Evolutionary conservation across 2,797 vertebrate genomes (phyloP), one percentile per base, ranked within the genome.

Genomic region (Hydrolagus colliei): DNA sequence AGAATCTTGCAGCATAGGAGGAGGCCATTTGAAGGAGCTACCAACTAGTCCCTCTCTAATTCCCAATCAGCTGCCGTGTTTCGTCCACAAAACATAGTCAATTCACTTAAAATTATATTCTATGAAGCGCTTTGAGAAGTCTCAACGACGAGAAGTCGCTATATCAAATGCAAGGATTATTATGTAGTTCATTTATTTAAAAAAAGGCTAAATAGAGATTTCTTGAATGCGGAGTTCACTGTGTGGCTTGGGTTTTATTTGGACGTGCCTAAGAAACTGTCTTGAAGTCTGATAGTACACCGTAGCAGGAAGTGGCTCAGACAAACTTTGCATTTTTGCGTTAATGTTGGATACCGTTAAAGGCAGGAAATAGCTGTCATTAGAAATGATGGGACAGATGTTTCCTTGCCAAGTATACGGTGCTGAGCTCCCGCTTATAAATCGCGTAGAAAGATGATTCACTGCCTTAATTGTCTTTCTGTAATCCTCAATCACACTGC

Each of bases 341-440:
- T 65, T 27, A 13, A 65, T 22, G 14, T 20, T 79, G 77, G 65
- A 79, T 41, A 65, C 61, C 35, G 10, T 35, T 80, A 35, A 14
- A 52, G 63, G 62, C 35, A 80, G 77, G 61, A 65, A 32, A 65
- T 80, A 62, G 13, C 20, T 65, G 61, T 9, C 62, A 65, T 65
- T 80, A 22, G 78, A 14, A 67, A 80, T 35, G 14, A 80, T 67
- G 63, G 13, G 27, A 22, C 62, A 67, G 62, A 80, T 80, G 13
- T 35, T 67, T 80, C 78, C 62, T 67, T 80, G 78, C 62, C 78
- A 80, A 67, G 12, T 67, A 9, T 27, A 63, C 22, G 63, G 77
- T 27, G 11, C 22, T 14, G 11, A 13, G 61, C 1, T 63, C 10
- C 14, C 52, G 9, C 20, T 7, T 16, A 52, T 20, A 59, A 32